Evolutionary conservation across 2,113 vertebrate species (phyloP), one percentile per base, ranked within the genome.

Genomic region (Toxotes chatareus): DNA sequence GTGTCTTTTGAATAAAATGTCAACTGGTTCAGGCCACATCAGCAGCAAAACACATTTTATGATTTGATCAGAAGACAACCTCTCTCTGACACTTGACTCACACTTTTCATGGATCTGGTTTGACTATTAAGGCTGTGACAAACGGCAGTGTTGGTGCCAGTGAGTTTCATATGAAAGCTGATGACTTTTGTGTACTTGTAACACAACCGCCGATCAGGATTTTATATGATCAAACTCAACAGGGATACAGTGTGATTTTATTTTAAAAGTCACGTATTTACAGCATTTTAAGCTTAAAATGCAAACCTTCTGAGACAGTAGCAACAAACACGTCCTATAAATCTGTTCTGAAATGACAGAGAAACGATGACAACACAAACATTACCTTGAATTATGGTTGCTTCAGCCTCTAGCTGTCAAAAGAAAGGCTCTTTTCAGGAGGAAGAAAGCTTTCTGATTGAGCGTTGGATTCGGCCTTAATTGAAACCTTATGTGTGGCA

Each of bases 401-500:
- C 94, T 92, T 57, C 84, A 76, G 93, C 92, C 94, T 87, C 34
- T 74, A 90, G 93, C 91, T 85, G 92, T 93, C 91, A 95, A 93
- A 96, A 95, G 94, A 96, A 93, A 93, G 86, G 10, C 84, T 88
- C 75, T 83, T 91, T 95, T 95, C 93, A 91, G 78, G 73, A 91
- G 66, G 88, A 94, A 93, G 91, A 95, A 91, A 86, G 84, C 80
- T 93, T 94, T 93, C 74, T 90, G 96, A 96, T 96, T 95, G 95
- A 96, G 94, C 93, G 86, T 88, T 92, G 91, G 88, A 91, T 84
- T 91, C 55, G 64, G 92, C 92, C 92, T 95, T 97, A 98, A 99
- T 98, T 97, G 97, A 97, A 98, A 98, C 97, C 97, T 96, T 96
- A 97, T 98, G 97, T 97, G 95, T 92, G 90, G 94, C 92, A 96